phyloP scores from a whole-genome alignment of 2,113 vertebrate species.

The Aegotheles bennettii region DNA sequence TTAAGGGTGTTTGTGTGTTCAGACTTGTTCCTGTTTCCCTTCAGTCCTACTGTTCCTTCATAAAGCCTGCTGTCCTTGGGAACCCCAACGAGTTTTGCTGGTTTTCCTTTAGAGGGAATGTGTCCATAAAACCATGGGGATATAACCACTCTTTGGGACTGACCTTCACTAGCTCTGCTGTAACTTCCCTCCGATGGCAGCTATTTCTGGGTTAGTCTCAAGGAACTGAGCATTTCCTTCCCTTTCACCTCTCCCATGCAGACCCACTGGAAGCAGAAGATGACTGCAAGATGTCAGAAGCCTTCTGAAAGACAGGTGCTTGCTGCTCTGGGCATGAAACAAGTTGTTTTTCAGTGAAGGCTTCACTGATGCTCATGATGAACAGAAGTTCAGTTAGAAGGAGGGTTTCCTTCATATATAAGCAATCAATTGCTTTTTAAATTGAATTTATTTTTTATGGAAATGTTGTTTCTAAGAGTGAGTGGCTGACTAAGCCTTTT shows the following conservation, averaged over 20 bases:
- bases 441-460: not conserved
- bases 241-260: not conserved
- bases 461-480: constrained; percentile 13
- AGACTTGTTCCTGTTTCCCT: not conserved
- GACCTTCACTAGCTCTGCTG: not conserved
- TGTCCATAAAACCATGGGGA: rapidly evolving
- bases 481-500: constrained; percentile 14
- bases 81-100: not conserved
- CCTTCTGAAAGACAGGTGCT: not conserved
- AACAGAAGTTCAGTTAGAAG: not conserved
- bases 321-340: not conserved
- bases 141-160: not conserved
- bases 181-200: not conserved
- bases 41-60: not conserved
- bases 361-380: not conserved
- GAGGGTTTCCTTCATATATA: not conserved
- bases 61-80: not conserved
- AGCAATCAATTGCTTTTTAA: not conserved
- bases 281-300: not conserved
- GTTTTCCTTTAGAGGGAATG: not conserved
- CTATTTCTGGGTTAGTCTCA: not conserved
- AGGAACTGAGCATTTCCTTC: not conserved
- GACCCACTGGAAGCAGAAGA: not conserved
- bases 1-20: not conserved
- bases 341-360: not conserved